These are phyloP conservation scores for Ferdinandea cuprea DNA, from an alignment of 2,888 invertebrate species.

Conservation along the genomic window DNA sequence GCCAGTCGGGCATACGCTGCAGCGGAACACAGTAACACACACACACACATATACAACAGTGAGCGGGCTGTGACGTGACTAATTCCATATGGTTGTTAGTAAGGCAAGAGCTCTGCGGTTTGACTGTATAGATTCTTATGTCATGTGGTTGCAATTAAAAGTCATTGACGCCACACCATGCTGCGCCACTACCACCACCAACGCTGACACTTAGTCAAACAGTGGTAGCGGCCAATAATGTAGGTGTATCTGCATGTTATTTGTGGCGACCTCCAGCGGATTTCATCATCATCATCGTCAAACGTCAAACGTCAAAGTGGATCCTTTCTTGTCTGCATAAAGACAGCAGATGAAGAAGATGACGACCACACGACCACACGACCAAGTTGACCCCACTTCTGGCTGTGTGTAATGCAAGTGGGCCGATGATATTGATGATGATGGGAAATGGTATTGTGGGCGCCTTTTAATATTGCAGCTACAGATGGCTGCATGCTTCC, in stretches of 20 bases:
- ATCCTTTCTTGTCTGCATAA: slow-evolving; percentile 17
- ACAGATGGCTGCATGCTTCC: slow-evolving; percentile 52
- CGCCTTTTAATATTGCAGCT: slow-evolving; percentile 28
- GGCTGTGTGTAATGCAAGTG: slow-evolving; percentile 1
- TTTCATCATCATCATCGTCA: too few species aligned
- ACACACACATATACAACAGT: slow-evolving; percentile 33
- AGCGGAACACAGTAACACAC: too few species aligned
- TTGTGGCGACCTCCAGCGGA: slow-evolving; percentile 36
- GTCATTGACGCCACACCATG: slow-evolving; percentile 68
- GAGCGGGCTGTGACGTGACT: slow-evolving; percentile 44
- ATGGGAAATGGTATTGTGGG: slow-evolving; percentile 55
- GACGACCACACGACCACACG: too few species aligned
- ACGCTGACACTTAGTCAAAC: slow-evolving; percentile 28
- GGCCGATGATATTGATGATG: slow-evolving; percentile 38
- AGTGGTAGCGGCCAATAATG: slow-evolving; percentile 16
- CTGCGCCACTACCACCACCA: slow-evolving; percentile 17
- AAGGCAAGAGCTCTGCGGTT: slow-evolving; percentile 21
- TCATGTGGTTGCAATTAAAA: slow-evolving; percentile 72
- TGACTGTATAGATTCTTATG: slow-evolving; percentile 41
- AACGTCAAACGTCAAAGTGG: slow-evolving; percentile 35
- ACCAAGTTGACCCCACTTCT: too few species aligned
- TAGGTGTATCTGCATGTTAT: slow-evolving; percentile 46
- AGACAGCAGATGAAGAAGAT: too few species aligned
- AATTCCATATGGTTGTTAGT: slow-evolving; percentile 48
- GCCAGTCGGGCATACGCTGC: slow-evolving; percentile 37